Base-by-base conservation (phyloP, 2,888 invertebrate species). In the Tridacna crocea region DNA sequence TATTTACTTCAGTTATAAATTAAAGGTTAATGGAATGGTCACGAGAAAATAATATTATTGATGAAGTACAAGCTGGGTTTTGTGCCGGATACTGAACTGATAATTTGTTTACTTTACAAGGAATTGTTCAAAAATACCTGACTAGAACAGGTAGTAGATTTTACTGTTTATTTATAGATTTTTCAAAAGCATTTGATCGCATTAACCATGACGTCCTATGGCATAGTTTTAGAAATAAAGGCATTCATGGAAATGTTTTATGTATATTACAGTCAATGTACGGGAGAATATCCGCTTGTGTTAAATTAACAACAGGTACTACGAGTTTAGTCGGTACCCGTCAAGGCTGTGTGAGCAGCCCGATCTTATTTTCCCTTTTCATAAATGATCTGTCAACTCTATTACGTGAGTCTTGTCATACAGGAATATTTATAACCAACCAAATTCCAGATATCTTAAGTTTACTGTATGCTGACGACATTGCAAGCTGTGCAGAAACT, bases 351-450 rank as follows among this genome's bases (percentile, higher is more conserved):
- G n/a, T 63, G 47, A 75, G 48, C 24, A 63, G 63, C 22, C 75
- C 75, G 27, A 46, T 48, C 10, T 63, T 75, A 22, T 75, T 75
- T 48, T 22, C 47, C 63, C 47, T 75, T 15, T 46, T 75, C 48
- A 75, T 75, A 11, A 65, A 75, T 47, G 65, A 75, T 47, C n/a
- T 75, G 22, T 22, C 27, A 15, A 48, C 66, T 27, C 51, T 61
- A 19, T 65, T 66, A 22, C 47, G 36, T n/a, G 19, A 26, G 1
- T 26, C 51, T 48, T 75, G 66, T 47, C 26, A 22, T 24, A 17
- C 24, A 17, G 75, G 65, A 27, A 55, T 75, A 27, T 75, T 75
- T 75, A 51, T 66, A 66, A 55, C 66, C 8, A 36, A 75, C 27
- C 11, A 48, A 27, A 66, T 66, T 46, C 65, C 61, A 63, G 75